Percentiles rank a stretch among this genome's conserved stretches.
These are phyloP conservation scores for Smutsia gigantea DNA, from an alignment of 2,797 vertebrate species.

Conservation along the genomic window DNA sequence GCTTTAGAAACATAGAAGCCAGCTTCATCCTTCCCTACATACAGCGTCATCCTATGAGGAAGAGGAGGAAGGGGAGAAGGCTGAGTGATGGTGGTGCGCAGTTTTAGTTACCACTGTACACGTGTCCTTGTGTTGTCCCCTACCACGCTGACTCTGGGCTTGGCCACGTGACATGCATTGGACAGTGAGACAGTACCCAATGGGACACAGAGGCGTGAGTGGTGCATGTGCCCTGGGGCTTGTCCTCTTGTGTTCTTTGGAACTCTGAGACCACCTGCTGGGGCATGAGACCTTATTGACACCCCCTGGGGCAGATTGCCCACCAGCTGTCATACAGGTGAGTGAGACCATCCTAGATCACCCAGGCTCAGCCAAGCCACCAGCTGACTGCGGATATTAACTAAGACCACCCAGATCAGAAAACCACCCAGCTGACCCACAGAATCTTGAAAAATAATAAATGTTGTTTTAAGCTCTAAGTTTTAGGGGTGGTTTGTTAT, in stretches of 20 bases:
- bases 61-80: neutral
- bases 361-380: neutral
- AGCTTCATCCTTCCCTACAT: slow-evolving; percentile 93
- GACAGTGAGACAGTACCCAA: neutral
- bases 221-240: neutral
- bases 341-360: neutral
- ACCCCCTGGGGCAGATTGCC: neutral
- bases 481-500: neutral
- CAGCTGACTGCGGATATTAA: neutral
- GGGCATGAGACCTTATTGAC: neutral
- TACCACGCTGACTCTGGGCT: neutral
- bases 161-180: neutral
- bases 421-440: neutral
- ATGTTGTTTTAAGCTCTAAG: neutral
- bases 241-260: neutral
- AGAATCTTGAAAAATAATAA: neutral
- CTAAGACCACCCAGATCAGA: neutral
- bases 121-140: too few species aligned
- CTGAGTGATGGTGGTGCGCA: neutral
- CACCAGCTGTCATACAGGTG: neutral
- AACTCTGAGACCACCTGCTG: neutral
- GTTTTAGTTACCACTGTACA: neutral
- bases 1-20: slow-evolving; percentile 95
- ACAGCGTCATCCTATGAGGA: slow-evolving; percentile 91
- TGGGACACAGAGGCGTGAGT: neutral